Conservation (phyloP, 23 tunicate genomes). For the Styela clava region DNA sequence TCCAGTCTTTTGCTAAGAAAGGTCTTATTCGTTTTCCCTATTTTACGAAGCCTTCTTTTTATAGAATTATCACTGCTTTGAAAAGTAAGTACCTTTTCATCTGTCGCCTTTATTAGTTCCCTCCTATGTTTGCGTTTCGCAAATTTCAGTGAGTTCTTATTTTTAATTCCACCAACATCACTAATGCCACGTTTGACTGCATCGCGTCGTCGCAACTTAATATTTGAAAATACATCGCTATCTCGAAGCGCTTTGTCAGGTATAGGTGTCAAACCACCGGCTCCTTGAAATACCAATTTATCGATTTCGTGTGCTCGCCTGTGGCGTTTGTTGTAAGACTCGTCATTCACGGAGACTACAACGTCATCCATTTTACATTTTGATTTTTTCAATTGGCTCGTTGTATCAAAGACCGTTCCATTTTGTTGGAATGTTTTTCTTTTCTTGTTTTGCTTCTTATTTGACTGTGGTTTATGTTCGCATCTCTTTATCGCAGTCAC, state of each 20-base stretch:
- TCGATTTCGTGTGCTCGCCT: conserved; percentile 32
- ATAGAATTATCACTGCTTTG: conserved; percentile 23
- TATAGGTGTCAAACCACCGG: conserved; percentile 22
- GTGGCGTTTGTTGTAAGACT: conserved; percentile 21
- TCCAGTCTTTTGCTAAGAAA: neutral
- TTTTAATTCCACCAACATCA: neutral
- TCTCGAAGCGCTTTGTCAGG: conserved; percentile 26
- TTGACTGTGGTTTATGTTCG: neutral
- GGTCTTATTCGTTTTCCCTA: neutral
- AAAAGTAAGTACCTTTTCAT: neutral
- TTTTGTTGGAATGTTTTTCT: neutral
- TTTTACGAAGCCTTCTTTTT: conserved; percentile 14
- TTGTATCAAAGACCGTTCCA: neutral
- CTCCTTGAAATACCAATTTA: conserved; percentile 23
- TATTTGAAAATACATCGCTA: conserved; percentile 30
- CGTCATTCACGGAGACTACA: neutral
- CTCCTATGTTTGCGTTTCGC: neutral
- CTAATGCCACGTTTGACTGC: conserved; percentile 26
- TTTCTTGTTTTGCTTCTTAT: neutral
- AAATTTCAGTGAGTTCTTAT: neutral
- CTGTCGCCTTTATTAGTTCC: neutral
- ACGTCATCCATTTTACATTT: neutral
- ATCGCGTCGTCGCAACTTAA: conserved; percentile 26
- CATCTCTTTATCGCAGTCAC: conserved; percentile 17
- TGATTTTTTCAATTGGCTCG: neutral